Conservation (phyloP, 2,797 vertebrate genomes). For the Ambastaia sidthimunki region DNA sequence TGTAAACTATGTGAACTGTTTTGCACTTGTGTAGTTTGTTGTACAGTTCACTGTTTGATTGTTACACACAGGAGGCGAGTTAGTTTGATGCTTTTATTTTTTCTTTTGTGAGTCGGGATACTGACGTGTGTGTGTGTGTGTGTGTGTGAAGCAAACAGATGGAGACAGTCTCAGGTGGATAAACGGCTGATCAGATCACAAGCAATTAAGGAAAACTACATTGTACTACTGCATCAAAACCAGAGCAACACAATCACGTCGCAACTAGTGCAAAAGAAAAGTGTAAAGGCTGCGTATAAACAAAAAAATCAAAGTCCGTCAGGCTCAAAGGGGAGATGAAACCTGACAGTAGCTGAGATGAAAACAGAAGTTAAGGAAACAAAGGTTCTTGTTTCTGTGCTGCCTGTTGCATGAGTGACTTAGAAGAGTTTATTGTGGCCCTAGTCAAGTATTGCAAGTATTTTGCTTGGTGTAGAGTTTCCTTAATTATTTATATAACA, state of each 20-base stretch:
- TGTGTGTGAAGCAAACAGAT: conserved; percentile 41
- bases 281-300: conserved; percentile 9
- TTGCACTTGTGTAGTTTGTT: background rate
- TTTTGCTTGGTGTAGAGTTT: no score
- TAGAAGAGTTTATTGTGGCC: no score
- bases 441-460: no score
- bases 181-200: conserved; percentile 37
- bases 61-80: no score
- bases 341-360: background rate
- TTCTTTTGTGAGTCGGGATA: background rate
- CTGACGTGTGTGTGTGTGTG: background rate
- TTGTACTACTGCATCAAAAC: conserved; percentile 37
- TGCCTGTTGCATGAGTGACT: background rate
- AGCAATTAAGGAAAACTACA: conserved; percentile 38
- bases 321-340: conserved; percentile 8
- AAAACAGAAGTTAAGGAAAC: background rate
- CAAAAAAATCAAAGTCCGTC: conserved; percentile 11
- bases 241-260: conserved; percentile 53
- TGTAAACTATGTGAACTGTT: background rate
- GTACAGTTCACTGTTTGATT: background rate
- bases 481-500: no score
- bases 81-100: background rate
- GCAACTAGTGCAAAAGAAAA: conserved; percentile 11
- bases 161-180: conserved; percentile 43
- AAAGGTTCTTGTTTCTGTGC: background rate